A percentile compares a stretch with the other conserved stretches of the same genome.
These are phyloP conservation scores for Chrysaora quinquecirrha DNA, from an alignment of 30 jellyfish, hydroid and myxozoan genomes.

Conservation along the genomic window DNA sequence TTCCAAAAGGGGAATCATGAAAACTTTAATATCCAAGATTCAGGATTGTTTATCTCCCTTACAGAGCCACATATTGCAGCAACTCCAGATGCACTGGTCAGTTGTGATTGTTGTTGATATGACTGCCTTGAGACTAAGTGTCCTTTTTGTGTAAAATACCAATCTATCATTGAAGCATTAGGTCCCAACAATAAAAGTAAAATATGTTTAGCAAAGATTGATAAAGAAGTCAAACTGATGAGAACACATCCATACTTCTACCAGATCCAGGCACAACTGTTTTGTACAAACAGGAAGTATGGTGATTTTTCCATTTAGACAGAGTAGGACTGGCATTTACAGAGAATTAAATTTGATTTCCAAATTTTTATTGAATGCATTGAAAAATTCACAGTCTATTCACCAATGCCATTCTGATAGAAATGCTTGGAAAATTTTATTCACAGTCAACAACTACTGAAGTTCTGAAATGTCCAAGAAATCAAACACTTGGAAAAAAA, in stretches of 20 bases:
- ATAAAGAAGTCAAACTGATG: background rate
- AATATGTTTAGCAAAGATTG: background rate
- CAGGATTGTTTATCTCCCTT: background rate
- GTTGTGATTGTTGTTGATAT: constrained; percentile 16
- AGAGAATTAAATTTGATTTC: constrained; percentile 10
- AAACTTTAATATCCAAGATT: background rate
- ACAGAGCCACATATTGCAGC: constrained; percentile 11
- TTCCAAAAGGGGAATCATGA: background rate
- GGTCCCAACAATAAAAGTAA: background rate
- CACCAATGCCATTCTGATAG: constrained; percentile 8
- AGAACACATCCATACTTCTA: constrained; percentile 28
- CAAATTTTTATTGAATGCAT: constrained; percentile 16
- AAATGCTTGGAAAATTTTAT: constrained; percentile 19
- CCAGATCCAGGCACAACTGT: constrained; percentile 4
- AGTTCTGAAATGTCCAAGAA: background rate
- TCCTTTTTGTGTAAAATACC: constrained; percentile 4
- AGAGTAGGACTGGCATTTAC: constrained; percentile 10
- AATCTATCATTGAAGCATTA: background rate
- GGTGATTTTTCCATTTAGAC: constrained; percentile 5
- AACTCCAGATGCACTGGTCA: constrained; percentile 14
- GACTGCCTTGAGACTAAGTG: constrained; percentile 21
- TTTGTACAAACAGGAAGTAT: background rate
- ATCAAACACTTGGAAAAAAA: background rate
- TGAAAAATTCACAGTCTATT: background rate
- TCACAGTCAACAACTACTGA: constrained; percentile 14